phyloP scores from a whole-genome alignment of 1,140 invertebrate species.

The Nymphalis io region DNA sequence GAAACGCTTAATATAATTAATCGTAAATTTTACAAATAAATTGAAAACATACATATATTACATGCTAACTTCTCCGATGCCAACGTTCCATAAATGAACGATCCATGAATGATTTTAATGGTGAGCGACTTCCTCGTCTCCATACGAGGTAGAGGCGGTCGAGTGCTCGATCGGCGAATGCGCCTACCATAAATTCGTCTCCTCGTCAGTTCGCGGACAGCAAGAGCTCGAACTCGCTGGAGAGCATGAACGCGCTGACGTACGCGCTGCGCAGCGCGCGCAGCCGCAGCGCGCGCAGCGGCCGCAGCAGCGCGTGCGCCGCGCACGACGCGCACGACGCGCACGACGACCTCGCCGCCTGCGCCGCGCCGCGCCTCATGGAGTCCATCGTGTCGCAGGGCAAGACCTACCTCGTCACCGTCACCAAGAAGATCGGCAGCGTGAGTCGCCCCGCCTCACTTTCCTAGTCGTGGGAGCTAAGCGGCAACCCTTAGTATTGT shows the following conservation, averaged over 20 bases:
- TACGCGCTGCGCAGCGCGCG: conserved; percentile 49
- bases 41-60: no score
- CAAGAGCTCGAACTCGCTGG: conserved; percentile 59
- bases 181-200: neutral
- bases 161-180: neutral
- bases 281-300: conserved; percentile 31
- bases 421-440: conserved; percentile 69
- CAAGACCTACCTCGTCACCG: conserved; percentile 66
- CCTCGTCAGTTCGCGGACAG: conserved; percentile 65
- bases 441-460: conserved; percentile 52
- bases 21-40: no score
- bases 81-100: no score
- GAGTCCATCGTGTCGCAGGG: conserved; percentile 70
- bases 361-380: conserved; percentile 60
- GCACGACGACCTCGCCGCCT: conserved; percentile 44
- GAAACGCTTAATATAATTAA: no score
- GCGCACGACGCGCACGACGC: conserved; percentile 25
- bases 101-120: no score
- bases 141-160: no score
- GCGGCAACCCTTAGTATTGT: no score
- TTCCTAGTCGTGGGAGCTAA: no score
- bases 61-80: no score
- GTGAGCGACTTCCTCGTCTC: no score
- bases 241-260: conserved; percentile 54
- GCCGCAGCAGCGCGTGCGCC: conserved; percentile 27